A percentile compares a stretch with the other conserved stretches of the same genome.
phyloP scores from a whole-genome alignment of 2,113 vertebrate genomes.

The Callorhinus ursinus region DNA sequence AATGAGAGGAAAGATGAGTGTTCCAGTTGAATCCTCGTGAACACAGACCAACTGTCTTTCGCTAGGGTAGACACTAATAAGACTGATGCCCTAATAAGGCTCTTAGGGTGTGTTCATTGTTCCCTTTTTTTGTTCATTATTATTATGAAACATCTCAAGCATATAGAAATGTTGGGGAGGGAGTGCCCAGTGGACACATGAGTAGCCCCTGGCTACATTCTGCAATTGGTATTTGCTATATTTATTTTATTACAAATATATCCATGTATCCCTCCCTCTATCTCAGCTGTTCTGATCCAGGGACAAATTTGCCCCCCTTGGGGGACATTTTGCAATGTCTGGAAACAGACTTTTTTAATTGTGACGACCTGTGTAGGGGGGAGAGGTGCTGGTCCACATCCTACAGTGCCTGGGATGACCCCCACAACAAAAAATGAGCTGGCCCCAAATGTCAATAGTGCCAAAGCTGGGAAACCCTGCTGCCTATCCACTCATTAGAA shows the following conservation, averaged over 20 bases:
- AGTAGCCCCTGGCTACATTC: not conserved
- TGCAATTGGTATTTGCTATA: too few species aligned
- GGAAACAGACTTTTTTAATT: not conserved
- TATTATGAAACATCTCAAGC: not conserved
- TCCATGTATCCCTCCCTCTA: not conserved
- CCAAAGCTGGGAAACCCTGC: not conserved
- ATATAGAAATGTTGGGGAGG: not conserved
- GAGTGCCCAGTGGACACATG: not conserved
- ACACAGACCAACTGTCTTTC: not conserved
- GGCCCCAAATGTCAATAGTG: not conserved
- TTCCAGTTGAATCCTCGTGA: not conserved
- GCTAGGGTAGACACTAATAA: not conserved
- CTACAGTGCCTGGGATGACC: not conserved
- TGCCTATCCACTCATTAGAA: rapidly evolving
- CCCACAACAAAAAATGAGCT: not conserved
- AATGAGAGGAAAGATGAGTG: not conserved
- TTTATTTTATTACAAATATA: not conserved
- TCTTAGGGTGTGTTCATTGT: not conserved
- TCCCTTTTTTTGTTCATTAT: too few species aligned
- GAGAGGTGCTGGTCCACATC: not conserved
- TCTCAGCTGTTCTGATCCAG: not conserved
- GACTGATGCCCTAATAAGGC: not conserved
- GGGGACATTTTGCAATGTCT: not conserved
- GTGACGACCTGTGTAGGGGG: not conserved
- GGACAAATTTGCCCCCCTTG: too few species aligned